Base-by-base conservation (phyloP, 2,888 invertebrate species). In the Notodonta dromedarius region DNA sequence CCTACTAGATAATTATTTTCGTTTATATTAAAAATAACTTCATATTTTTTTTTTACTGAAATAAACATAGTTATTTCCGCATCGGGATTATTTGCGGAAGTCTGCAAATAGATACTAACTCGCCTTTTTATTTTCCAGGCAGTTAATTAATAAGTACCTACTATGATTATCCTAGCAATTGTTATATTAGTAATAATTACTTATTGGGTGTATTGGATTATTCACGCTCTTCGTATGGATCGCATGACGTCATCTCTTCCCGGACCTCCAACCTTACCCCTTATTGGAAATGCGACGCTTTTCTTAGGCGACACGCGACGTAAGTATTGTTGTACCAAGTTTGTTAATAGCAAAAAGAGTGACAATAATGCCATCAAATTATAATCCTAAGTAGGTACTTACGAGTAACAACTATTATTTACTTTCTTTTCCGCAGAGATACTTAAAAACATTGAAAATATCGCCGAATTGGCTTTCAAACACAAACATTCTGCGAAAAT, bases 241-340 rank as follows among this genome's bases (percentile, higher is more conserved):
- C 77, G 78, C 12, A 77, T 85, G 63, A 89, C 88, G 2, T 81
- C 83, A 0, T 62, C 77, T 0, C 71, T 91, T 16, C 86, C 88
- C 0, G 64, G 66, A 1, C 85, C 82, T 0, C 83, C 87, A 0
- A 69, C 82, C 0, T 50, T 89, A 8, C 91, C 91, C 0, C 53
- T 91, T 3, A 72, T 91, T 14, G 91, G 91, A 1, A 83, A 89
- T 62, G 87, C 84, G 24, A 79, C 83, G 60, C 76, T 87, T n/a
- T 92, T 91, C 65, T 70, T 90, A 2, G 90, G 90, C 40, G 78
- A 87, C 57, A 82, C 88, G 11, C 80, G 88, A 75, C 85, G 91
- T 90, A 76, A 69, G 87, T 77, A 42, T 42, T 4, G 11, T 42
- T 9, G 12, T 3, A 40, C n/a, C 8, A 42, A 44, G 14, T 48